These are phyloP conservation scores for Macrosiphum euphorbiae DNA, from an alignment of 2,888 invertebrate species.

Conservation along the genomic window DNA sequence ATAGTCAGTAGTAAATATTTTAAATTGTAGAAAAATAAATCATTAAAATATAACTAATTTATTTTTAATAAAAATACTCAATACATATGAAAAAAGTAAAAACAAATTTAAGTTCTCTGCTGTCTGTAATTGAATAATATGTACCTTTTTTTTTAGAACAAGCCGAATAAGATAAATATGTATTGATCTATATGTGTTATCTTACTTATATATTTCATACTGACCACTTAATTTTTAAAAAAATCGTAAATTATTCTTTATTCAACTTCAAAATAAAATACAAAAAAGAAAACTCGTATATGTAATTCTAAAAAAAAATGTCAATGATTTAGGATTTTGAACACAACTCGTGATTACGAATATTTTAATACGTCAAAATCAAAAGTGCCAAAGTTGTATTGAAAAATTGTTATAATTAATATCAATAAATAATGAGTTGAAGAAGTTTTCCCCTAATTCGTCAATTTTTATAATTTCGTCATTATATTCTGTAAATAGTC, in stretches of 20 bases:
- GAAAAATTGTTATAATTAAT: too few relatives aligned
- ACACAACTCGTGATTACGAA: too few relatives aligned
- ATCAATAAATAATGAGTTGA: too few relatives aligned
- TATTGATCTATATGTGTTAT: neutral
- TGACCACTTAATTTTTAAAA: neutral
- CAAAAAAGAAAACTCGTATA: neutral
- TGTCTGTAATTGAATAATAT: neutral
- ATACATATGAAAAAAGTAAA: neutral
- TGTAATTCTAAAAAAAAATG: neutral
- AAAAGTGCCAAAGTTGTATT: too few relatives aligned
- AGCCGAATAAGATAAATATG: neutral
- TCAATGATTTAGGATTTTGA: neutral
- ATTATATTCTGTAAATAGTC: too few relatives aligned
- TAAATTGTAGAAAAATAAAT: neutral
- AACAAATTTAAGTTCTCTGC: neutral
- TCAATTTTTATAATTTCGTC: too few relatives aligned
- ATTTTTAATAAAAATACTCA: neutral
- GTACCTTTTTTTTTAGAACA: neutral
- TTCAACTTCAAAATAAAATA: neutral
- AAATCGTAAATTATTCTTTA: neutral
- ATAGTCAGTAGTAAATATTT: neutral
- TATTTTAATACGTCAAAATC: neutral
- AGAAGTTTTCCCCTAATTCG: too few relatives aligned
- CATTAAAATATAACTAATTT: neutral
- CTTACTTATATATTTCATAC: too few relatives aligned